These are phyloP conservation scores for Alces alces DNA, from an alignment of 2,113 vertebrate genomes.

Conservation along the genomic window DNA sequence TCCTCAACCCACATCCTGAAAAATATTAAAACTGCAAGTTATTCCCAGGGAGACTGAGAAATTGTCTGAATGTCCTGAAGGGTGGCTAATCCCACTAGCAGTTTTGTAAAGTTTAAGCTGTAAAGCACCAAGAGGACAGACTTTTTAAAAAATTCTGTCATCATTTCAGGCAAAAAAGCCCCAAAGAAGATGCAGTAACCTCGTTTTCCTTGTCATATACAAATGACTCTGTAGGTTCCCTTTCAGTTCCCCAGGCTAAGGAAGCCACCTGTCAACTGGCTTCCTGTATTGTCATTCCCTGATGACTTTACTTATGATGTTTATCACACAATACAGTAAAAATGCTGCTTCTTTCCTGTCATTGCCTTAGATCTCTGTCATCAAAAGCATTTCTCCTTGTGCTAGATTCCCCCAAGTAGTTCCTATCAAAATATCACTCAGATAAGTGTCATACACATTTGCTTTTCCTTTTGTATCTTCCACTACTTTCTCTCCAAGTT, in stretches of 20 bases:
- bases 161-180: background rate
- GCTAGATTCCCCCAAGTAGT: background rate
- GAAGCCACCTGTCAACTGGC: background rate
- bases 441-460: background rate
- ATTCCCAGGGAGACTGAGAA: background rate
- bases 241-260: background rate
- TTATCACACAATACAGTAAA: background rate
- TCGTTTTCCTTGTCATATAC: background rate
- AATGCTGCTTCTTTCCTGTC: background rate
- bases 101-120: background rate
- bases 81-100: background rate
- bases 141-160: background rate
- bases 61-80: background rate
- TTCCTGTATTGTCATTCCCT: rapidly evolving
- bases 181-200: background rate
- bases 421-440: background rate
- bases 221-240: background rate
- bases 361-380: background rate
- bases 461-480: background rate
- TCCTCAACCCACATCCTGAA: background rate
- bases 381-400: background rate
- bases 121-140: background rate
- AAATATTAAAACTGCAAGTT: background rate
- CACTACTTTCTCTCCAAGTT: background rate
- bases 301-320: background rate